These are phyloP conservation scores for Drosophila bocqueti DNA, from an alignment of 1,140 invertebrate genomes.

Conservation along the genomic window DNA sequence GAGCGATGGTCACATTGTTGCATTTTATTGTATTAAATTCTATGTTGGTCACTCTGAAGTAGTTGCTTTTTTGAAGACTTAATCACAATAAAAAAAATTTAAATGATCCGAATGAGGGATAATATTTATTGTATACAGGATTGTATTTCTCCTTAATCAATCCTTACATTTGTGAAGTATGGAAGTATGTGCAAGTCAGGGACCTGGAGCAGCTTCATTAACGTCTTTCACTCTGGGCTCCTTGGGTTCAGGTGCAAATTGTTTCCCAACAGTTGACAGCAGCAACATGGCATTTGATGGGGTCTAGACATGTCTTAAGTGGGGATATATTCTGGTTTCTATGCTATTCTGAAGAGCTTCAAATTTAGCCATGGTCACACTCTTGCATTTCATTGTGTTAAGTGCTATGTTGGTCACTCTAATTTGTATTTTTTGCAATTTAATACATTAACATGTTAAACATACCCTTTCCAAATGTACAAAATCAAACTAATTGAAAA, in stretches of 20 bases:
- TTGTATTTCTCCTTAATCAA: not conserved
- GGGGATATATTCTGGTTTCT: not conserved
- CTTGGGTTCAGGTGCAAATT: conserved; percentile 12
- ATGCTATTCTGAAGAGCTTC: not conserved
- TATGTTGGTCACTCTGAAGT: not conserved
- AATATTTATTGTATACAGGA: not conserved
- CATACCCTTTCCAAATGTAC: not conserved
- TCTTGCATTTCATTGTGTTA: not conserved
- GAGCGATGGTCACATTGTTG: not conserved
- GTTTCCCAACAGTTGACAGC: conserved; percentile 18
- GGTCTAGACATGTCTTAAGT: not conserved
- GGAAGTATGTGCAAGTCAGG: not conserved
- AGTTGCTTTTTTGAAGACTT: not conserved
- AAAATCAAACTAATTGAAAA: not conserved
- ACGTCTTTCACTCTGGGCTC: not conserved
- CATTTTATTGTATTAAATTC: not conserved
- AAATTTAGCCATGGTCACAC: not conserved
- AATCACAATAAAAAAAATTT: not conserved
- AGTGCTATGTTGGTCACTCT: not conserved
- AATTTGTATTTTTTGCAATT: not conserved
- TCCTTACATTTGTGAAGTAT: not conserved
- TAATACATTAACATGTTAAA: not conserved
- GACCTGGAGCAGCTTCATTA: too few species aligned
- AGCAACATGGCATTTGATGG: not conserved
- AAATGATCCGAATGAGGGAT: not conserved